These are phyloP conservation scores for Rhyacophila evoluta DNA, from an alignment of 2,888 invertebrate species.

Conservation along the genomic window DNA sequence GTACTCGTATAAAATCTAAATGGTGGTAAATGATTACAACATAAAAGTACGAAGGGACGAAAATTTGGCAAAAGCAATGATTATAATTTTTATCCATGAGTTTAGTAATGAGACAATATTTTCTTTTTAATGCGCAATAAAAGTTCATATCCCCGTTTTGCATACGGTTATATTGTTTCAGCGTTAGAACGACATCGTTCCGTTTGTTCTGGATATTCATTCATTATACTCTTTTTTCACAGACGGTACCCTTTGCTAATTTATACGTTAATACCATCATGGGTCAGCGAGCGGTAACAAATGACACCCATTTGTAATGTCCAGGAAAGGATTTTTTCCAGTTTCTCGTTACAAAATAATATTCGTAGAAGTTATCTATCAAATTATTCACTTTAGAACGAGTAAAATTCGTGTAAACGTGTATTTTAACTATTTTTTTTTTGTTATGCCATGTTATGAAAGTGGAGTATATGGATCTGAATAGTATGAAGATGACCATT, in stretches of 20 bases:
- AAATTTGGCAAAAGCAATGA: background rate
- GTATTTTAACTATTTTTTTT: background rate
- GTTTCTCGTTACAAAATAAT: constrained; percentile 34
- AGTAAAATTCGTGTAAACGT: background rate
- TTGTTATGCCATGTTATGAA: too few relatives aligned
- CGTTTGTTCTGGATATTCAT: constrained; percentile 22
- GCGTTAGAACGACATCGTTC: background rate
- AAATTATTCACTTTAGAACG: background rate
- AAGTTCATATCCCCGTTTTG: constrained; percentile 9
- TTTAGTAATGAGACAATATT: constrained; percentile 12
- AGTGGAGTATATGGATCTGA: too few relatives aligned
- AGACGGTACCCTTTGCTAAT: constrained; percentile 33
- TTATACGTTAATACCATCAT: constrained; percentile 38
- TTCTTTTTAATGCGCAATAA: constrained; percentile 17
- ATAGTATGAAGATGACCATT: too few relatives aligned
- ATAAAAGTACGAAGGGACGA: background rate
- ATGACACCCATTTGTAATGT: constrained; percentile 39
- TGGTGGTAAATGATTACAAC: background rate
- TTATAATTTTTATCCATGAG: background rate
- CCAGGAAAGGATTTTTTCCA: constrained; percentile 34
- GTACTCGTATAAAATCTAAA: too few relatives aligned
- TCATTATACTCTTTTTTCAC: constrained; percentile 26
- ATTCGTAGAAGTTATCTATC: constrained; percentile 20
- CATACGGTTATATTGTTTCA: constrained; percentile 24
- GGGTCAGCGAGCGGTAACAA: constrained; percentile 42